These are phyloP conservation scores for Palythoa heliodiscus DNA, from an alignment of 92 coral and sea anemone genomes.

Conservation along the genomic window DNA sequence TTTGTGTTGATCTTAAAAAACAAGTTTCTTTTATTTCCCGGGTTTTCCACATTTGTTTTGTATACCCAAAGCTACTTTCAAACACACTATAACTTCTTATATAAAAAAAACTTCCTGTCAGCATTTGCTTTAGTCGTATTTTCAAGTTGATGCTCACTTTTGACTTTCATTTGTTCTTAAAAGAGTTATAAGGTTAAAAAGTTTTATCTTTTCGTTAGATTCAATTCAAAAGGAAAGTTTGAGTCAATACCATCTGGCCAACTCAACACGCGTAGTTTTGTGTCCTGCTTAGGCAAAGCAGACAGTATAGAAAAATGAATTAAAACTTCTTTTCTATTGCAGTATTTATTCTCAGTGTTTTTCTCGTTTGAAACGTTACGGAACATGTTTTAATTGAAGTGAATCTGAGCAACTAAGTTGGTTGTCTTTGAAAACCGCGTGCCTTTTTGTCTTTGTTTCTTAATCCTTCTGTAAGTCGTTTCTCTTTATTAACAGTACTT, in stretches of 20 bases:
- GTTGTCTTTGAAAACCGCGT: slow-evolving; percentile 17
- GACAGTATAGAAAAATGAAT: background rate
- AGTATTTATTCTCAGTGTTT: background rate
- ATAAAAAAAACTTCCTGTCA: background rate
- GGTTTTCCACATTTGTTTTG: background rate
- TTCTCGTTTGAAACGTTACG: background rate
- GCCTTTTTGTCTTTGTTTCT: background rate
- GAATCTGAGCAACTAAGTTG: background rate
- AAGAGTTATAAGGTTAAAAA: no score
- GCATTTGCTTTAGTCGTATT: background rate
- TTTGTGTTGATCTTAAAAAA: background rate
- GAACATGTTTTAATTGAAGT: background rate
- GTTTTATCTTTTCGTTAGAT: no score
- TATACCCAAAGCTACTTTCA: background rate
- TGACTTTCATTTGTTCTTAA: background rate
- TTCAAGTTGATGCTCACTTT: background rate
- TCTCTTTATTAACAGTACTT: slow-evolving; percentile 7
- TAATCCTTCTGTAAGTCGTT: slow-evolving; percentile 8
- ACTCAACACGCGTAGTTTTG: background rate
- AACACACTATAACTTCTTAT: background rate
- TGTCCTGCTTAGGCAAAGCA: background rate
- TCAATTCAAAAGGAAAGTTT: background rate
- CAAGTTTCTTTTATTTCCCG: background rate
- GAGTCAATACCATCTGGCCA: background rate
- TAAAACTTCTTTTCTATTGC: background rate